A percentile compares a stretch with the other conserved stretches of the same genome.
These are phyloP conservation scores for Rhinella marina DNA, from an alignment of 2,797 vertebrate species.

Conservation along the genomic window DNA sequence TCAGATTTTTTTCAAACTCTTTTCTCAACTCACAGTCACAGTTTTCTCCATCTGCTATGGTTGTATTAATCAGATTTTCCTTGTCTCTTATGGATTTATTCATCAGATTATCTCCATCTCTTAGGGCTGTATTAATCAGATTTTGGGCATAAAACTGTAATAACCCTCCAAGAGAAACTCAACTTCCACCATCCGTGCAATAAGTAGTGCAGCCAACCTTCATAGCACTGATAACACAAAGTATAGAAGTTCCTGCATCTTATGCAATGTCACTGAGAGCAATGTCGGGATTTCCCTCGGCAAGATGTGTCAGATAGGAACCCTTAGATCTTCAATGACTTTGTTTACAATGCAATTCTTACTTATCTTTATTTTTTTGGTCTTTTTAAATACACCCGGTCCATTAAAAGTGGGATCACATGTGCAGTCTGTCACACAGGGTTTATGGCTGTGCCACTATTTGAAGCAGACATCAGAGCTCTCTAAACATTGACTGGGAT, in stretches of 20 bases:
- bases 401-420: conserved; percentile 53
- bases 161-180: neutral
- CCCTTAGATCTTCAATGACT: conserved; percentile 57
- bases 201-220: neutral
- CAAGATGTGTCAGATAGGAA: conserved; percentile 30
- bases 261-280: neutral
- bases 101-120: too few species aligned
- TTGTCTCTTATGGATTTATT: too few species aligned
- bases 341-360: conserved; percentile 49
- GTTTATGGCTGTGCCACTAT: neutral
- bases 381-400: conserved; percentile 8
- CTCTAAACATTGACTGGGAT: conserved; percentile 52
- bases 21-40: too few species aligned
- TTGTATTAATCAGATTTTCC: neutral
- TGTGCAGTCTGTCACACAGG: neutral
- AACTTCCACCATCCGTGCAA: neutral
- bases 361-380: conserved; percentile 38
- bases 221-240: neutral
- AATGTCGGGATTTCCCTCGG: conserved; percentile 33
- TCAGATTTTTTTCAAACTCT: too few species aligned
- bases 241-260: neutral
- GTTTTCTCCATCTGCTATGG: neutral
- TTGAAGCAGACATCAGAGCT: neutral
- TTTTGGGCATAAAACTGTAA: too few species aligned
- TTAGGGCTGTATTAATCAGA: too few species aligned